Evolutionary conservation across 2,888 invertebrate species (phyloP), one percentile per base, ranked within the genome.

Genomic region (Sinopyrophorus schimmeli): DNA sequence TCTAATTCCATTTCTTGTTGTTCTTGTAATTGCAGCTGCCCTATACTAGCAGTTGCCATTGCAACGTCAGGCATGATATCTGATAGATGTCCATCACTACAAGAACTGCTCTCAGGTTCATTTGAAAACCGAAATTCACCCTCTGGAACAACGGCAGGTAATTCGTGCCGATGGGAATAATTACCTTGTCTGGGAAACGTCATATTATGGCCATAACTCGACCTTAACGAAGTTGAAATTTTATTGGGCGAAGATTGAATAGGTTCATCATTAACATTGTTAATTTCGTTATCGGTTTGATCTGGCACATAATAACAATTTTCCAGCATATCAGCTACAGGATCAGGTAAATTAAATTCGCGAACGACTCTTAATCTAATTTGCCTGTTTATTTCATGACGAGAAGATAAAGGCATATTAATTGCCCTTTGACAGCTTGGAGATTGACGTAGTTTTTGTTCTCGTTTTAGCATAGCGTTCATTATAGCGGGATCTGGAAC

Each of bases 41-140:
- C 86, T 66, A 79, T 80, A 55, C 81, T 87, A 55, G 83, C 86
- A 44, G 85, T 92, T 64, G 92, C 92, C 91, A 92, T 92, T 9
- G 92, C 92, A 62, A 93, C 92, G 74, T 94, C 93, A 0, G 93
- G 93, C 84, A 93, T 92, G 64, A 87, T 85, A 54, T 90, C 90
- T 12, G 87, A 83, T 53, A 88, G 74, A 62, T 86, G 85, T 62
- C 89, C 83, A 68, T 86, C 78, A 73, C 80, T 81, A 62, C 82
- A 81, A 23, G 80, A 80, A 67, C 77, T 79, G 57, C 76, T 77
- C 57, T 79, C 79, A 23, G 75, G 76, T 61, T 80, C 72, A 31
- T 59, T 64, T 1, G 61, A 57, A 53, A 70, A 72, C 27, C 72
- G 65, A 55, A 70, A 71, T 31, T 83, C 82, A 40, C 83, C 83